Conservation (phyloP, 1,140 invertebrate species). For the Ruditapes philippinarum region DNA sequence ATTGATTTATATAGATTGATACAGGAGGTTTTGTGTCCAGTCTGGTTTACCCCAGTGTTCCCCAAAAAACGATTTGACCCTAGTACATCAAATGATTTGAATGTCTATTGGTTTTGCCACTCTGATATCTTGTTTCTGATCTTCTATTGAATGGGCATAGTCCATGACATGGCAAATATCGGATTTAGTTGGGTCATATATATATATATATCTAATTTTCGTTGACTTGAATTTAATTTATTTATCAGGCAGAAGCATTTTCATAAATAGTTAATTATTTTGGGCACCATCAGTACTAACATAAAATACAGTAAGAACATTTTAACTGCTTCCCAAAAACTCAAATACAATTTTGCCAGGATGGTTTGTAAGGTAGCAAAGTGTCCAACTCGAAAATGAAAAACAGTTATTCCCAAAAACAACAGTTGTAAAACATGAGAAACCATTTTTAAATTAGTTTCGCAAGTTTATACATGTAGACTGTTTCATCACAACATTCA, state of each 20-base stretch:
- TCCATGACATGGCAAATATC: not conserved
- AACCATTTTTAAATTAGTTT: conserved; percentile 18
- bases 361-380: conserved; percentile 32
- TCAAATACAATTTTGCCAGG: conserved; percentile 43
- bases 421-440: conserved; percentile 66
- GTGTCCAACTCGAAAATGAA: conserved; percentile 65
- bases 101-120: not conserved
- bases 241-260: conserved; percentile 13
- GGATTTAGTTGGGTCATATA: not conserved
- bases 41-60: conserved; percentile 34
- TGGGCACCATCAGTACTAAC: conserved; percentile 62
- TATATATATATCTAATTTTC: not conserved
- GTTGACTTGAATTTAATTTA: not conserved
- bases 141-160: conserved; percentile 39
- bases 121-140: conserved; percentile 34
- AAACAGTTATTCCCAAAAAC: conserved; percentile 62
- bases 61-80: conserved; percentile 3
- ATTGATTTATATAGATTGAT: too few relatives aligned
- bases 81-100: not conserved
- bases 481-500: conserved; percentile 32
- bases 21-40: too few relatives aligned
- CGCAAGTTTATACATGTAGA: conserved; percentile 17
- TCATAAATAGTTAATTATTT: conserved; percentile 58
- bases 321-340: conserved; percentile 63
- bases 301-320: conserved; percentile 60